Percentiles rank a stretch among this genome's conserved stretches.
Evolutionary conservation across 2,888 invertebrate species (phyloP).

Genomic region (Catocala nupta): DNA sequence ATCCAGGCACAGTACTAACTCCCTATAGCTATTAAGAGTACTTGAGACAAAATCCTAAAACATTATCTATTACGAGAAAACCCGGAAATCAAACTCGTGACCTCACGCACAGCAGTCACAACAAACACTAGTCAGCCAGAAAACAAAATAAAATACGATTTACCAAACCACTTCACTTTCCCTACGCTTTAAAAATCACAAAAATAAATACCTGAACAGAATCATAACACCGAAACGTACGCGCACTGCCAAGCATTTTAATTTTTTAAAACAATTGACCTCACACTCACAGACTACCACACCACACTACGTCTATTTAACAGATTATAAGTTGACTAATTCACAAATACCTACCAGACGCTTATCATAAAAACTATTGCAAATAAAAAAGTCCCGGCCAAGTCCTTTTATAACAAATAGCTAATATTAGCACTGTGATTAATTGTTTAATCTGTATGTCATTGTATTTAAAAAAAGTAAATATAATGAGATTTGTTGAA

Average conservation of each 20-base stretch:
- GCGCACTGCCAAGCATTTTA: slow-evolving; percentile 21
- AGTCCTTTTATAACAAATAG: slow-evolving; percentile 24
- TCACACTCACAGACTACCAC: slow-evolving; percentile 1
- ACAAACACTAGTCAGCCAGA: too few relatives aligned
- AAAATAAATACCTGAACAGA: slow-evolving; percentile 38
- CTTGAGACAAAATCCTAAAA: too few relatives aligned
- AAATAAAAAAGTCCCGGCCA: slow-evolving; percentile 19
- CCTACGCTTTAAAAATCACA: too few relatives aligned
- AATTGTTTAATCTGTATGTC: neutral
- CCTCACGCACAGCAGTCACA: too few relatives aligned
- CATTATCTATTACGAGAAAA: too few relatives aligned
- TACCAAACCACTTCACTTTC: too few relatives aligned
- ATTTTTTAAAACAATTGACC: neutral
- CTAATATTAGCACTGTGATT: slow-evolving; percentile 15
- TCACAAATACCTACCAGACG: slow-evolving; percentile 1
- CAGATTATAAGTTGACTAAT: slow-evolving; percentile 27
- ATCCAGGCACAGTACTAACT: too few relatives aligned
- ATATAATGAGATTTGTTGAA: too few relatives aligned
- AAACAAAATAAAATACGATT: too few relatives aligned
- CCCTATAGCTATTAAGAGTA: too few relatives aligned
- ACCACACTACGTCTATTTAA: slow-evolving; percentile 34
- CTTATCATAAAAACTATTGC: slow-evolving; percentile 31
- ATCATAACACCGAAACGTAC: slow-evolving; percentile 29
- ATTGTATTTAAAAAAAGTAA: too few relatives aligned
- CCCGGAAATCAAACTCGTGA: too few relatives aligned